Percentiles rank a stretch among this genome's conserved stretches.
These are phyloP conservation scores for Molossus molossus DNA, from an alignment of 2,797 vertebrate species.

Conservation along the genomic window DNA sequence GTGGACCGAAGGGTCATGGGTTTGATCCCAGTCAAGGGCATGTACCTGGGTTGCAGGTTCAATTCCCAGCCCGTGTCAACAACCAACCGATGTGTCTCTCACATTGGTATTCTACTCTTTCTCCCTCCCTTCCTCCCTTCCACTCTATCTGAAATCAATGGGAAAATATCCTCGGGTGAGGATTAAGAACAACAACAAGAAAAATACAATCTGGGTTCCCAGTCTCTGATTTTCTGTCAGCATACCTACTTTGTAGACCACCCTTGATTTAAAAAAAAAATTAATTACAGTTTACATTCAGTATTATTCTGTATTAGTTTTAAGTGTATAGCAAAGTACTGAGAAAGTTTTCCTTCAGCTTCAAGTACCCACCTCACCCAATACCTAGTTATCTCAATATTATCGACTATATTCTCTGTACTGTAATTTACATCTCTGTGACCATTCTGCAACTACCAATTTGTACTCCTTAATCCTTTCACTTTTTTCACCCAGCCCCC, in stretches of 20 bases:
- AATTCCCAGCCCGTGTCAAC: too few species aligned
- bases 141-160: too few species aligned
- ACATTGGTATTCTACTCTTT: too few species aligned
- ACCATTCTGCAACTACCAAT: neutral
- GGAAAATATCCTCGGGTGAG: too few species aligned
- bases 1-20: too few species aligned
- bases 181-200: neutral
- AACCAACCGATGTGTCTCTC: too few species aligned
- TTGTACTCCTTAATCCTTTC: neutral
- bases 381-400: neutral
- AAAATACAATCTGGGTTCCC: neutral
- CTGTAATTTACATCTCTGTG: neutral
- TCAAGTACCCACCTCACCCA: neutral
- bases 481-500: neutral
- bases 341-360: neutral
- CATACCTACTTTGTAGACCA: neutral
- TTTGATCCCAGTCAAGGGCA: too few species aligned
- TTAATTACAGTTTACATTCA: neutral
- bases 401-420: neutral
- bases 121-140: too few species aligned
- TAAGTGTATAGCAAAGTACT: neutral
- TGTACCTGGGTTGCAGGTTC: too few species aligned
- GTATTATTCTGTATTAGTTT: neutral
- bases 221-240: neutral
- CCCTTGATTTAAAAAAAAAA: neutral